Evolutionary conservation across 2,113 vertebrate genomes (phyloP).

Genomic region (Lethenteron reissneri): DNA sequence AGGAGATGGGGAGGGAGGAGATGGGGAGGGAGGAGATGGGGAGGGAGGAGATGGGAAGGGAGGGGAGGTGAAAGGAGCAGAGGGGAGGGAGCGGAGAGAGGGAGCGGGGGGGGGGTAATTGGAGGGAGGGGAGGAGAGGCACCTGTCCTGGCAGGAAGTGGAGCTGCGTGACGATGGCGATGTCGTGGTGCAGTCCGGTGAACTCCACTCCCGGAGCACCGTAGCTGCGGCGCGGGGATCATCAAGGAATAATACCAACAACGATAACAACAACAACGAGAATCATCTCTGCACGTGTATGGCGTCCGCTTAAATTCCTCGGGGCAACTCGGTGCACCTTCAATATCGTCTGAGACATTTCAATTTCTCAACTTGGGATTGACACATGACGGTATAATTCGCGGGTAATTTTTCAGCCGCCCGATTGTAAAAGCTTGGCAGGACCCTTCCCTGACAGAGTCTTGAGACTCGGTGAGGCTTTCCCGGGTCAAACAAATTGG

Average conservation of each 20-base stretch:
- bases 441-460: too few species aligned
- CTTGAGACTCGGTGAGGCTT: too few species aligned
- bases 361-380: not conserved
- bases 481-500: too few species aligned
- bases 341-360: not conserved
- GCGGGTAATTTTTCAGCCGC: too few species aligned
- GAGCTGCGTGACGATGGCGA: conserved; percentile 55
- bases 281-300: not conserved
- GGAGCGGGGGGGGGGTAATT: not conserved
- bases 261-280: not conserved
- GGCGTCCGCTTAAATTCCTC: not conserved
- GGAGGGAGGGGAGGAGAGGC: not conserved
- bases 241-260: conserved; percentile 26
- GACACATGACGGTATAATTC: not conserved
- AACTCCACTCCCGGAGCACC: conserved; percentile 67
- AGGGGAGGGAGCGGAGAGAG: too few species aligned
- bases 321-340: not conserved
- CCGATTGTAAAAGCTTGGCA: too few species aligned
- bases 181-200: conserved; percentile 51
- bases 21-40: too few species aligned
- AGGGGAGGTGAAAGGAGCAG: too few species aligned
- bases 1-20: not conserved
- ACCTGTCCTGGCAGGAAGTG: conserved; percentile 75
- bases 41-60: not conserved
- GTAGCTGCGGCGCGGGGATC: conserved; percentile 29